Percentiles rank a stretch among this genome's conserved stretches.
Conservation (phyloP, 2,113 vertebrate genomes). For the Triplophysa siluroides region DNA sequence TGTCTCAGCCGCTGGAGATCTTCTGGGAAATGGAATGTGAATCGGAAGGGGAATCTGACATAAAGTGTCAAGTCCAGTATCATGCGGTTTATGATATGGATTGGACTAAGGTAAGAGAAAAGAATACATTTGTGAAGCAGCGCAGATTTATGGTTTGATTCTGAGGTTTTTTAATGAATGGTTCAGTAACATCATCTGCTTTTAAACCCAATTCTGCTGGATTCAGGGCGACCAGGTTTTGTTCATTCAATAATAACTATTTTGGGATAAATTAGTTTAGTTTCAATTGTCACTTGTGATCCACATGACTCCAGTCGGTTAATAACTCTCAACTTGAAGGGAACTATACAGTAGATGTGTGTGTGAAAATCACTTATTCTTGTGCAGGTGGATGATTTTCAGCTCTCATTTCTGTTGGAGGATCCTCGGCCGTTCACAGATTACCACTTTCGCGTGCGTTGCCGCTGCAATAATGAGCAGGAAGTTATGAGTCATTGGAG, state of each 20-base stretch:
- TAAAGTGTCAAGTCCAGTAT: slow-evolving; percentile 58
- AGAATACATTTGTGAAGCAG: not conserved
- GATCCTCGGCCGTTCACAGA: slow-evolving; percentile 53
- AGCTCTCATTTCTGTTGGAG: slow-evolving; percentile 40
- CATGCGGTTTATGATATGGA: slow-evolving; percentile 17
- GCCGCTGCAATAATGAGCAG: slow-evolving; percentile 49
- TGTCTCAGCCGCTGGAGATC: slow-evolving; percentile 50
- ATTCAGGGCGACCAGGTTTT: no score
- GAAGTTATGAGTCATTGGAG: slow-evolving; percentile 74
- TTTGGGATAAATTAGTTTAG: no score
- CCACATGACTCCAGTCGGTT: no score
- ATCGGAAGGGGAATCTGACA: fast-evolving
- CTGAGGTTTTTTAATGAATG: not conserved
- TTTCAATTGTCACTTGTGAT: no score
- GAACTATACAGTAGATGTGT: no score
- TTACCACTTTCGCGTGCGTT: slow-evolving; percentile 75
- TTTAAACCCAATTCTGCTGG: not conserved
- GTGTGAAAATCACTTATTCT: not conserved
- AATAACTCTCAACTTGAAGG: no score
- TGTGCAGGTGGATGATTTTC: not conserved
- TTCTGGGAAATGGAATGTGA: slow-evolving; percentile 49
- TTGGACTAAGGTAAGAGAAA: slow-evolving; percentile 65
- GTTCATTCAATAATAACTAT: no score
- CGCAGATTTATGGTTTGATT: not conserved
- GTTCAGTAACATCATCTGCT: not conserved